Evolutionary conservation across 2,797 vertebrate species (phyloP).

Genomic region (Anguilla anguilla): DNA sequence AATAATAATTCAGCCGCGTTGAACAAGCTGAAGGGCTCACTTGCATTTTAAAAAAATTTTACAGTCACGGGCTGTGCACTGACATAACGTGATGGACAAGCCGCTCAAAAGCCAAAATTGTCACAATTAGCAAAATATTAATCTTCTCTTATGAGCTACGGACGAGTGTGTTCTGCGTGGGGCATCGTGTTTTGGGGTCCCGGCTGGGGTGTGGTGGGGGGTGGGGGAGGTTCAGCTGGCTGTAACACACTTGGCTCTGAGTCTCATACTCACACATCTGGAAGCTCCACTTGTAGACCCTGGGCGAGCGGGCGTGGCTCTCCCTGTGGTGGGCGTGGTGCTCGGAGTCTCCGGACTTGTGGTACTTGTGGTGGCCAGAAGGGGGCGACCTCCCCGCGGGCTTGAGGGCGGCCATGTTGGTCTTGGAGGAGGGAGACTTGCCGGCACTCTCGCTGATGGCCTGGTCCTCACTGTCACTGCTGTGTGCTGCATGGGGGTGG

Average conservation of each 20-base stretch:
- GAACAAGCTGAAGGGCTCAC: background rate
- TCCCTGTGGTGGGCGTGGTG: conserved; percentile 61
- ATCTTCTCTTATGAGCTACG: too few relatives aligned
- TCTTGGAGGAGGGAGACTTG: conserved; percentile 68
- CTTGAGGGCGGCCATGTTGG: conserved; percentile 52
- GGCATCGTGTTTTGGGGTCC: background rate
- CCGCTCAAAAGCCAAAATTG: background rate
- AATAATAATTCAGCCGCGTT: background rate
- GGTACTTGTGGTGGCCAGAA: conserved; percentile 74
- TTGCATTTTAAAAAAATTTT: too few relatives aligned
- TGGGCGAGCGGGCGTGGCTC: conserved; percentile 63
- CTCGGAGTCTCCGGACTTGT: conserved; percentile 69
- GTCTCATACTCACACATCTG: conserved; percentile 75
- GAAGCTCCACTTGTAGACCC: conserved; percentile 80
- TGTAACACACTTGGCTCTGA: too few relatives aligned
- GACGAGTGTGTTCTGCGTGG: background rate
- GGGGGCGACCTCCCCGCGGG: conserved; percentile 68
- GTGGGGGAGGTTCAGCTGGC: too few relatives aligned
- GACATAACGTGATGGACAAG: background rate
- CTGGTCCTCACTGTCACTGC: conserved; percentile 83
- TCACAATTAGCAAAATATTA: too few relatives aligned
- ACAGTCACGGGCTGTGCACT: background rate
- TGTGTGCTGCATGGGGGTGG: conserved; percentile 67
- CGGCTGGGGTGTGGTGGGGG: background rate
- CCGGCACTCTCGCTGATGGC: conserved; percentile 66